These are phyloP conservation scores for Siniperca obscura DNA, from an alignment of 2,797 vertebrate species.

Conservation along the genomic window DNA sequence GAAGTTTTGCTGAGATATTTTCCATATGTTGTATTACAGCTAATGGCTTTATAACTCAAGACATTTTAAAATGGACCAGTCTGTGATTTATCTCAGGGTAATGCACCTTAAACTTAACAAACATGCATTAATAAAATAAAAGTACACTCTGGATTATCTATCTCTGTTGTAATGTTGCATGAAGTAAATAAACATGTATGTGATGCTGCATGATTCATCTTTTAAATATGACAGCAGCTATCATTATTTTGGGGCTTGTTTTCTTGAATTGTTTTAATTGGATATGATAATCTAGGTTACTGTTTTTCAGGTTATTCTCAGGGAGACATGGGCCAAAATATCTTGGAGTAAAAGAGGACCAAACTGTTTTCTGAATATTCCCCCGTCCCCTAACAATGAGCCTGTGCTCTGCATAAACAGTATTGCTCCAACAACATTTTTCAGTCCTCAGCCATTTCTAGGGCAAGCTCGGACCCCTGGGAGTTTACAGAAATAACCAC, in stretches of 20 bases:
- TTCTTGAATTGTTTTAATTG: conserved; percentile 66
- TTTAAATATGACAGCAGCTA: conserved; percentile 49
- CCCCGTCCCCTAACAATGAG: conserved; percentile 73
- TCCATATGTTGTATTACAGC: conserved; percentile 62
- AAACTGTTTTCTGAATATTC: conserved; percentile 72
- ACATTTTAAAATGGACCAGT: conserved; percentile 66
- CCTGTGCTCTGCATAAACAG: conserved; percentile 84
- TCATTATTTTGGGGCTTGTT: conserved; percentile 53
- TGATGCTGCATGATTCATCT: conserved; percentile 47
- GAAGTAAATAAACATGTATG: conserved; percentile 61
- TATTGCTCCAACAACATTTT: conserved; percentile 80
- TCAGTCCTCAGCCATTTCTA: conserved; percentile 87
- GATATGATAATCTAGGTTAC: conserved; percentile 72
- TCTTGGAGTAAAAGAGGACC: conserved; percentile 68
- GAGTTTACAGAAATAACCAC: conserved; percentile 85
- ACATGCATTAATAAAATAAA: conserved; percentile 52
- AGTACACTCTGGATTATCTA: conserved; percentile 36
- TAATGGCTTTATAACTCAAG: conserved; percentile 75
- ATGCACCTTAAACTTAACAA: conserved; percentile 66
- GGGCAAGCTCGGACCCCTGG: conserved; percentile 79
- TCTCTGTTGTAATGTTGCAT: conserved; percentile 49
- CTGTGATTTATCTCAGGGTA: conserved; percentile 67
- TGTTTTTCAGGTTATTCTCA: conserved; percentile 73
- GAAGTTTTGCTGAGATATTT: conserved; percentile 62
- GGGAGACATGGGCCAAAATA: conserved; percentile 69